Base-by-base conservation (phyloP, 2,888 invertebrate genomes). In the Megaustenia siamemsis region DNA sequence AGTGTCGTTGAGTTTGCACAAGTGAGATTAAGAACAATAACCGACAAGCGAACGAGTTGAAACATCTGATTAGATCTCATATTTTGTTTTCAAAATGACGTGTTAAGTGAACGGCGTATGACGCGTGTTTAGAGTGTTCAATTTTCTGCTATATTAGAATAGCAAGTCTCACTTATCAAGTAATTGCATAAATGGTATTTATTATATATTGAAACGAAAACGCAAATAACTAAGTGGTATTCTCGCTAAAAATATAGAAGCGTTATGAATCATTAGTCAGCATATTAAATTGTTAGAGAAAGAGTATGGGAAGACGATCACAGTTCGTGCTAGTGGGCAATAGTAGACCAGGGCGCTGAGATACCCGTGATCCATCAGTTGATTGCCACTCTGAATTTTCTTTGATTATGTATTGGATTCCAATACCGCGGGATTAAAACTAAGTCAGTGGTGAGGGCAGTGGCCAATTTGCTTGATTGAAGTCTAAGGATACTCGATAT, bases 401-500 rank as follows among this genome's bases (percentile, higher is more conserved):
- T 71, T 82, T 82, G 73, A 82, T 56, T 71, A 82, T 82, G 82
- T 71, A 82, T 73, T 73, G 56, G 82, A 56, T 73, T 71, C 73
- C 82, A 82, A 73, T 82, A 60, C 73, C 60, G 12, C 40, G 60
- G 73, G 73, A 73, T 73, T 40, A 60, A 73, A 73, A 56, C 73
- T 73, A 56, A 82, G 71, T 82, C 71, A 81, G 56, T 56, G 40
- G 73, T 56, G 73, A 68, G 69, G 53, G 80, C 49, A 53, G 80
- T 45, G 53, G 82, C 60, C 82, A 82, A 82, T 82, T 82, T 82
- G 73, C 60, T 73, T 82, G 82, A 82, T 82, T 82, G 82, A 73
- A 82, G 60, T 71, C 73, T 68, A 32, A 81, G 45, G 60, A 38
- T 24, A 82, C 73, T 35, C 28, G 76, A 49, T 80, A 32, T 43